Evolutionary conservation across 2,797 vertebrate genomes (phyloP), one percentile per base, ranked within the genome.

Genomic region (Pangasius larnaudii): DNA sequence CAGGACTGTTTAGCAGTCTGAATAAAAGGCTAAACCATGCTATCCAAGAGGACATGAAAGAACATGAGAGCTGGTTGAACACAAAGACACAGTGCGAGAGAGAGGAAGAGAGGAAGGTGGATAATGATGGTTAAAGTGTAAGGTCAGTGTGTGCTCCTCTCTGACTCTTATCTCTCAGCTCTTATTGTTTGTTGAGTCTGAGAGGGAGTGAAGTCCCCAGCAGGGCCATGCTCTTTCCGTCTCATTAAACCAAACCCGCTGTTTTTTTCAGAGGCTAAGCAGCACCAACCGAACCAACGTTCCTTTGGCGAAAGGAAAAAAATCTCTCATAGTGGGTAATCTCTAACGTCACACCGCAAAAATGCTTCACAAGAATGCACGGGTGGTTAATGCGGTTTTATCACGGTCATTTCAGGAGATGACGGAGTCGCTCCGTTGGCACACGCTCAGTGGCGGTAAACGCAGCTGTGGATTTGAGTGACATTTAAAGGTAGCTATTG

Each of bases 21-120:
- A 95, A 95, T 95, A 95, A 90, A 92, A 89, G 83, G 33, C 84
- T 85, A 67, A 86, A 51, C 30, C 79, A 89, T 56, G 90, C 30
- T 85, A 87, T 88, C 91, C 90, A 87, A 19, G 86, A 75, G 58
- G 53, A 84, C 49, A 63, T 84, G 85, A 90, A 46, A 85, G 89
- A 91, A 83, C 65, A 69, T 71, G 87, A 85, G 83, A 80, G 88
- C 9, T 69, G 91, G 71, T 61, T 88, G 90, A 77, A 69, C 53
- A 74, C 51, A 75, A 33, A 63, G 75, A 87, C 78, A 87, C 51
- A 84, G 72, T 59, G 49, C 14, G 51, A 79, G 27, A 85, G 82
- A 56, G 80, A 61, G 78, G 72, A n/a, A 85, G 77, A 80, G 77
- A 89, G 65, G 39, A 85, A 81, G 33, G 65, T 79, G 49, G 75